These are phyloP conservation scores for Nemoura dubitans DNA, from an alignment of 2,888 invertebrate species.

Conservation along the genomic window DNA sequence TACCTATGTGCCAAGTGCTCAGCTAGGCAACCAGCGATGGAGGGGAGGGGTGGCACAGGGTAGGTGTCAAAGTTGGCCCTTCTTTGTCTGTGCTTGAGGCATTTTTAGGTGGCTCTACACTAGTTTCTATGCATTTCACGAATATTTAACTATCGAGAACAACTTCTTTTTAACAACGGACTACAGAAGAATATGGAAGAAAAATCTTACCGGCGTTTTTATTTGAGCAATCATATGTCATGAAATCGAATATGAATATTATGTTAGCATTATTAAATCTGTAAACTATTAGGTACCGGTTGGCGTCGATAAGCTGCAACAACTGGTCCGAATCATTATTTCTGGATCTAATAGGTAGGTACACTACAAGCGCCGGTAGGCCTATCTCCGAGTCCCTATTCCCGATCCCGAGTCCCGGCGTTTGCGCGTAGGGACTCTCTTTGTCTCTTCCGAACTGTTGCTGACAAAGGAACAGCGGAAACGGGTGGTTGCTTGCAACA, in stretches of 20 bases:
- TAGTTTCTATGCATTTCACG: not conserved
- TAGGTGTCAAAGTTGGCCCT: conserved; percentile 21
- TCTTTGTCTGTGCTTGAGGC: not conserved
- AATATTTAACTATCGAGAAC: not conserved
- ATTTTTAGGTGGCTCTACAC: too few relatives aligned
- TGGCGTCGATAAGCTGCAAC: not conserved
- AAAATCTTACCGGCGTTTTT: not conserved
- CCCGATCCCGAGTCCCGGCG: conserved; percentile 18
- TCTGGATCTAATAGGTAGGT: conserved; percentile 19
- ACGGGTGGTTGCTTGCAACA: not conserved
- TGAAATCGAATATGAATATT: too few relatives aligned
- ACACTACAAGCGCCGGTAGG: not conserved
- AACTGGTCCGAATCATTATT: conserved; percentile 47
- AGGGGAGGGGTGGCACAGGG: conserved; percentile 31
- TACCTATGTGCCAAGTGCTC: conserved; percentile 32
- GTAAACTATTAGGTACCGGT: not conserved
- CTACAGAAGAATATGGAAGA: too few relatives aligned
- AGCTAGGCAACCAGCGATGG: not conserved
- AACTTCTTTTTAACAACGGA: too few relatives aligned
- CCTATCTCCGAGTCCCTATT: too few relatives aligned
- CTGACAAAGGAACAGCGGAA: conserved; percentile 13
- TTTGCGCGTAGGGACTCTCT: conserved; percentile 30
- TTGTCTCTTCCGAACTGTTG: conserved; percentile 38
- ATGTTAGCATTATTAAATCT: too few relatives aligned
- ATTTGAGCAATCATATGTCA: too few relatives aligned